A percentile compares a stretch with the other conserved stretches of the same genome.
phyloP scores from a whole-genome alignment of 2,797 vertebrate genomes.

The Corythornis leucogaster region DNA sequence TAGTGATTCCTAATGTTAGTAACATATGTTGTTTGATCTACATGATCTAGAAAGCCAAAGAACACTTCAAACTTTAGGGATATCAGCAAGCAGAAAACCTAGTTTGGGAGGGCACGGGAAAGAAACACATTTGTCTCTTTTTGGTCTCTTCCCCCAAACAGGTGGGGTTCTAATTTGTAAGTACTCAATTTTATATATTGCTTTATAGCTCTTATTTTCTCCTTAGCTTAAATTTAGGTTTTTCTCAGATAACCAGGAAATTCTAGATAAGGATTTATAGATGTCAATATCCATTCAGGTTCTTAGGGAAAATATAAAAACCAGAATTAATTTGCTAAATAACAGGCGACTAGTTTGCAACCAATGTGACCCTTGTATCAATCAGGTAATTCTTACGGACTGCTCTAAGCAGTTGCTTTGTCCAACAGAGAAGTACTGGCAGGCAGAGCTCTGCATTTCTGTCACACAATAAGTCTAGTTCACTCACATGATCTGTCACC shows the following conservation, averaged over 20 bases:
- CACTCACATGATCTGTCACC: not conserved
- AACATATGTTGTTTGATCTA: not conserved
- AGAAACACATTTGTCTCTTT: not conserved
- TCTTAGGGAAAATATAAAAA: not conserved
- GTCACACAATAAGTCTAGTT: not conserved
- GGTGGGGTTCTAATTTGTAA: not conserved
- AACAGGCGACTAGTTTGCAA: not conserved
- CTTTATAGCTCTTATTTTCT: not conserved
- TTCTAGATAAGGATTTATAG: not conserved
- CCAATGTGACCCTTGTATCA: not conserved
- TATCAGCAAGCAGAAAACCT: not conserved
- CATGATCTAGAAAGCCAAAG: not conserved
- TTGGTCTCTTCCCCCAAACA: not conserved
- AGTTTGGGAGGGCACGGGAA: rapidly evolving
- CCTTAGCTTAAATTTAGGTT: not conserved
- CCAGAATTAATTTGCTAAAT: not conserved
- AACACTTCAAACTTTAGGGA: not conserved
- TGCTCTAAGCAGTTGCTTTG: not conserved
- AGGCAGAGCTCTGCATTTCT: not conserved
- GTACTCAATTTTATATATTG: not conserved
- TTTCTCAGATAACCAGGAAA: not conserved
- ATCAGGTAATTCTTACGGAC: rapidly evolving
- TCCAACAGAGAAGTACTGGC: not conserved
- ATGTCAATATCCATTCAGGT: not conserved
- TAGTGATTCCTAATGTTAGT: not conserved